Conservation (phyloP, 2,888 invertebrate species). For the Tenthredo livida region DNA sequence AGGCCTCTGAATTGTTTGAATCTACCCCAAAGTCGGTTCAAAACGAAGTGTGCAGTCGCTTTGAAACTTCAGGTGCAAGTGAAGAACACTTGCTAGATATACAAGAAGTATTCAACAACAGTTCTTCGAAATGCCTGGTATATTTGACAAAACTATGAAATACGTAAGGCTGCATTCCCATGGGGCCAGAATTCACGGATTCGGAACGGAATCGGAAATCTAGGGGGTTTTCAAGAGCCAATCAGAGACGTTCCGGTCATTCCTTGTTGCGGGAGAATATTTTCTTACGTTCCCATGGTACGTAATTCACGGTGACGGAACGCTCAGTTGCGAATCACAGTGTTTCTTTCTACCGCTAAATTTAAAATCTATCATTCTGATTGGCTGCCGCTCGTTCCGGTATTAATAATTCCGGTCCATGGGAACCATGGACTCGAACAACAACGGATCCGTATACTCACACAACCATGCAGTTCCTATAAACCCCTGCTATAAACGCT, state of each 20-base stretch:
- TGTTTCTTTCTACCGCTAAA: conserved; percentile 17
- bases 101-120: no score
- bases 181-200: neutral
- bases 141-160: no score
- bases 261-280: neutral
- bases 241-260: conserved; percentile 20
- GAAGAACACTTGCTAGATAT: neutral
- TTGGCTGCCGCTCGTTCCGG: conserved; percentile 25
- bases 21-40: neutral
- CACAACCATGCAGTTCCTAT: conserved; percentile 26
- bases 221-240: neutral
- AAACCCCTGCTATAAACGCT: conserved; percentile 18
- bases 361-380: conserved; percentile 25
- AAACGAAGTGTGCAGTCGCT: neutral
- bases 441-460: conserved; percentile 20
- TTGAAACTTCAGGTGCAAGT: neutral
- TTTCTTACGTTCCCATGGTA: conserved; percentile 8
- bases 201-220: conserved; percentile 3
- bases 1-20: neutral
- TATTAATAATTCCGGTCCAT: conserved; percentile 25
- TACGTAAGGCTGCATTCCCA: conserved; percentile 7
- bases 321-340: conserved; percentile 19
- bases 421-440: neutral
- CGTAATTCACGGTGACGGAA: conserved; percentile 19
- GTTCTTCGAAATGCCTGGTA: no score